These are phyloP conservation scores for Halictus rubicundus DNA, from an alignment of 1,140 invertebrate species.

Conservation along the genomic window DNA sequence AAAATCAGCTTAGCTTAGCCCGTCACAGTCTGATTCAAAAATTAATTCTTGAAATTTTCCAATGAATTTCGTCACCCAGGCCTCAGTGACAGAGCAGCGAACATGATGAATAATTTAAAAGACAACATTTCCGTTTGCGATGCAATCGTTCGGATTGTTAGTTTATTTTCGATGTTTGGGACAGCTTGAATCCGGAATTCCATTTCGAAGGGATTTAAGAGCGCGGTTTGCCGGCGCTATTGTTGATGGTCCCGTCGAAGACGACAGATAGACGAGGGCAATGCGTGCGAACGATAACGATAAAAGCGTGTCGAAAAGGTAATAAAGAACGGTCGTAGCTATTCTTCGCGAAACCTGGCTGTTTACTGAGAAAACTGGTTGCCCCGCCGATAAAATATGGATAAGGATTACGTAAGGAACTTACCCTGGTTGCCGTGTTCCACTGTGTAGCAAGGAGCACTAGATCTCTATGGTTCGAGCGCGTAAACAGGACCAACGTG, in stretches of 20 bases:
- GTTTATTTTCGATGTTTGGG: not conserved
- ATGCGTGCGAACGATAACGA: not conserved
- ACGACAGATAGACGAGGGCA: not conserved
- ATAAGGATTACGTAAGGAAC: conserved; percentile 23
- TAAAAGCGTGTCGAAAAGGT: conserved; percentile 1
- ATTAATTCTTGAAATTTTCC: no score
- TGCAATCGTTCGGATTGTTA: no score
- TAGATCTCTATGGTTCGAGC: no score
- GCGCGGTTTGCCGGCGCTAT: not conserved
- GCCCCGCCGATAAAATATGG: conserved; percentile 25
- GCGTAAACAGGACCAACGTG: not conserved
- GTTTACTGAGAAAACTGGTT: conserved; percentile 24
- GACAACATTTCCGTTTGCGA: no score
- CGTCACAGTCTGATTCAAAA: no score
- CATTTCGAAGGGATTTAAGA: not conserved
- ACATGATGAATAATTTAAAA: no score
- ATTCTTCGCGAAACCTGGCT: conserved; percentile 8
- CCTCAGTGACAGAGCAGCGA: no score
- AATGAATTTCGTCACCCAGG: no score
- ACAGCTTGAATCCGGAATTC: not conserved
- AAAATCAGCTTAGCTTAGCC: no score
- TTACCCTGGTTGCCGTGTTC: not conserved
- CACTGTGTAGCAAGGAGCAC: not conserved
- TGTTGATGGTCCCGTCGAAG: not conserved
- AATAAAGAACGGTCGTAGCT: not conserved